Base-by-base conservation (phyloP, 2,113 vertebrate genomes). In the Chloropsis hardwickii region DNA sequence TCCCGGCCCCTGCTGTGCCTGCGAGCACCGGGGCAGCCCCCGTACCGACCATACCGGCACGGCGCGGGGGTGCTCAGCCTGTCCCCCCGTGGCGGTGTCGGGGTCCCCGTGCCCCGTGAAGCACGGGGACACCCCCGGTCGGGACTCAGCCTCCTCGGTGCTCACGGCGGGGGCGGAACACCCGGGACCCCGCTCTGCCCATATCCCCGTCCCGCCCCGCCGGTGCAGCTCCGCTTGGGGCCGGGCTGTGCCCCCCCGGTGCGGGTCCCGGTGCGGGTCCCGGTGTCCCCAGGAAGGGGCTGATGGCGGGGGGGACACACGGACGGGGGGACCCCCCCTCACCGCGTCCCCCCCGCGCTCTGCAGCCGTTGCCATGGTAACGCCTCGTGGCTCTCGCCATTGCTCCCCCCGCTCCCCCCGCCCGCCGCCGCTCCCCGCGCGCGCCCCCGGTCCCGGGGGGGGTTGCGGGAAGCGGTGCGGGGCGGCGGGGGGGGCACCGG, bases 341-440 rank as follows among this genome's bases (percentile, higher is more conserved):
- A 47, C 40, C 6, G 47, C 42, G n/a, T 4, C 28, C 69, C 47
- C 70, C 71, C 24, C 29, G n/a, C 76, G 9, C 20, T 53, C 78
- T 60, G 94, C 94, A 83, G 45, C 78, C 14, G 86, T 80, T 87
- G 72, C 94, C 94, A 87, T 86, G 61, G 94, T 12, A 70, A 95
- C 65, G 81, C 18, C 17, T 28, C 33, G 51, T 54, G 31, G 23
- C 31, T 92, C 86, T 86, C 93, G 86, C 93, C 60, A 78, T 45
- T 3, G 71, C 53, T 22, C 53, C 71, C 71, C 71, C 51, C 44
- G 22, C 31, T 33, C 53, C 29, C 6, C 61, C 37, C n/a, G n/a
- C n/a, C n/a, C n/a, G n/a, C 61, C 61, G 33, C 54, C 54, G 31
- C 21, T 56, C 31, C 54, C 31, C 54, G 54, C 7, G 31, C 54